Conservation (phyloP, 53 echinoderm and acorn worm genomes). For the Crossaster papposus region DNA sequence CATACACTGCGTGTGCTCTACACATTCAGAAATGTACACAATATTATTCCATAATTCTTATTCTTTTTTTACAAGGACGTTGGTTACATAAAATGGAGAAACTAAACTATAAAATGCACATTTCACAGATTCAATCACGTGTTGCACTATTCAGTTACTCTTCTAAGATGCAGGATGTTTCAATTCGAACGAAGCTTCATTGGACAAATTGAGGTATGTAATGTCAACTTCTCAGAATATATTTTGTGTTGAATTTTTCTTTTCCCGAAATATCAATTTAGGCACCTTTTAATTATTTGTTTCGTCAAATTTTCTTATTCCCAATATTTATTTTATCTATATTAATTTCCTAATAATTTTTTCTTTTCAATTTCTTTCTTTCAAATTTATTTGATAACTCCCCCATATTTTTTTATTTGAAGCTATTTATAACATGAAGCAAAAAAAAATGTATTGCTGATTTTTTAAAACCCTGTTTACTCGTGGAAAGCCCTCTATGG, state of each 20-base stretch:
- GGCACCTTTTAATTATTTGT: constrained; percentile 2
- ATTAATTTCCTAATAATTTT: neutral
- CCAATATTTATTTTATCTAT: neutral
- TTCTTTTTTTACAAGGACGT: constrained; percentile 17
- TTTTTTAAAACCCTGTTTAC: neutral
- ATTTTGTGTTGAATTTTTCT: neutral
- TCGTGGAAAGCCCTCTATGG: neutral
- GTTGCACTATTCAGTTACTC: neutral
- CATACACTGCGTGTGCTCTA: constrained; percentile 32
- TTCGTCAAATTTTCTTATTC: neutral
- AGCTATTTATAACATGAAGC: neutral
- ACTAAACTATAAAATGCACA: neutral
- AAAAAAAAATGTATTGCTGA: neutral
- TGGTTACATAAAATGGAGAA: neutral
- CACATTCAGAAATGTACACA: constrained; percentile 48
- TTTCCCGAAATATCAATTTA: neutral
- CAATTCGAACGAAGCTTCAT: neutral
- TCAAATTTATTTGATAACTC: neutral
- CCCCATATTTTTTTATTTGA: neutral
- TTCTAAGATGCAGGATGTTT: no score
- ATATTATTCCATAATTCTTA: neutral
- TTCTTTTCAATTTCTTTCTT: no score
- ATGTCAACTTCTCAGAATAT: neutral
- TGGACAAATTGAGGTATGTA: neutral
- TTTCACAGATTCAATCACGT: neutral